phyloP scores from a whole-genome alignment of 1,140 invertebrate species.

The Dendroctonus valens region DNA sequence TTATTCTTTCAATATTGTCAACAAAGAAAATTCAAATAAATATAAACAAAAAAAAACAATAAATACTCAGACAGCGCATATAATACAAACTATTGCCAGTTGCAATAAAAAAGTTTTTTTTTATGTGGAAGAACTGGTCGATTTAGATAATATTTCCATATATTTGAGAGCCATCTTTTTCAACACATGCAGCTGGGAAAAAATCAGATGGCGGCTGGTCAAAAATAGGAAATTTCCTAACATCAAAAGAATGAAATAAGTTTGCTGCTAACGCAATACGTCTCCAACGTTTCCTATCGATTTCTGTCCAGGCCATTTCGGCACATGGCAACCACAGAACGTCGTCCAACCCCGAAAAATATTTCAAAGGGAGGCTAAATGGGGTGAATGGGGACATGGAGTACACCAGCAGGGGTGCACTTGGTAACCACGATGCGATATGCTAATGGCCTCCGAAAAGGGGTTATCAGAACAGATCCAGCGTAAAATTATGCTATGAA shows the following conservation, averaged over 20 bases:
- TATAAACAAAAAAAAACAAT: too few species aligned
- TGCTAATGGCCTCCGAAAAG: slow-evolving; percentile 18
- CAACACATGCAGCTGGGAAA: too few species aligned
- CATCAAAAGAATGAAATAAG: slow-evolving; percentile 17
- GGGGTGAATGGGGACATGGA: slow-evolving; percentile 27
- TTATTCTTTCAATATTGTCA: too few species aligned
- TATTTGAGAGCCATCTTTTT: too few species aligned
- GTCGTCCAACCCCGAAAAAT: slow-evolving; percentile 29
- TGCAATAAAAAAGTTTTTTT: too few species aligned
- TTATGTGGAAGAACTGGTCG: too few species aligned
- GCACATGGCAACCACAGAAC: slow-evolving; percentile 34
- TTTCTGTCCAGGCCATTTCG: slow-evolving; percentile 31
- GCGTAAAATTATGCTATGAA: slow-evolving; percentile 25
- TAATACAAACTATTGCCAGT: too few species aligned
- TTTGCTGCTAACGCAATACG: slow-evolving; percentile 4
- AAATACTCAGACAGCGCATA: too few species aligned
- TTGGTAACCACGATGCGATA: slow-evolving; percentile 23
- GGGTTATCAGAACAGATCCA: slow-evolving; percentile 25
- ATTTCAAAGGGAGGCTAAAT: slow-evolving; percentile 18
- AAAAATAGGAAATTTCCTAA: not conserved
- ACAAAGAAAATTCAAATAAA: too few species aligned
- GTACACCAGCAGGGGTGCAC: slow-evolving; percentile 23
- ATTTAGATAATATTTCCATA: too few species aligned
- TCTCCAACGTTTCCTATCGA: slow-evolving; percentile 27
- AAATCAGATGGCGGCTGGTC: too few species aligned